Base-by-base conservation (phyloP, 2,113 vertebrate species). In the Notarius lentiginosus region DNA sequence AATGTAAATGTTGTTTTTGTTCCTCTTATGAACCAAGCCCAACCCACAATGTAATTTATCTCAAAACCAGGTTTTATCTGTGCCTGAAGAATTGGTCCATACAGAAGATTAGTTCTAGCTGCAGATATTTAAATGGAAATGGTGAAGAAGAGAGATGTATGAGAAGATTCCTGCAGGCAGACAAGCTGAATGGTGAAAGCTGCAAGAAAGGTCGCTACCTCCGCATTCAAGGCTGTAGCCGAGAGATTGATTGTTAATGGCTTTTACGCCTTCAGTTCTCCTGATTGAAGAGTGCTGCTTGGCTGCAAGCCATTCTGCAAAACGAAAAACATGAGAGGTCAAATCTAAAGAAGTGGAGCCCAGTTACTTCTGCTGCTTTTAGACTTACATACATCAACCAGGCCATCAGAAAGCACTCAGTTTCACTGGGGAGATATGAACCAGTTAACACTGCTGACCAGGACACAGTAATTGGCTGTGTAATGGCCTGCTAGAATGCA, bases 181-280 rank as follows among this genome's bases (percentile, higher is more conserved):
- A 83, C 89, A 49, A 82, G 77, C 89, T 56, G 88, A 91, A 88
- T 82, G 56, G 85, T 84, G 55, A 87, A 86, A 86, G 84, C 55
- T 12, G 34, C 34, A 24, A 83, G 30, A 83, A 41, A 80, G 22
- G 2, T 41, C 14, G 53, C 56, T 51, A 7, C 65, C 68, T 47
- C 75, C 10, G 41, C 73, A 75, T 79, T 91, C 87, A 91, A 92
- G 90, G 93, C 89, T 89, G 9, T 77, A 49, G 58, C 82, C 83
- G 82, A 91, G 75, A 90, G 92, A 95, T 91, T 92, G 89, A 94
- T 89, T 88, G 87, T 88, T 89, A 88, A 86, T 76, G 81, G 90
- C 84, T 84, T 88, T 86, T 61, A 91, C 92, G 86, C 91, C 91
- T 88, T 92, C 88, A 88, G 90, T 90, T 47, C 87, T 85, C 90